Base-by-base conservation (phyloP, 2,888 invertebrate species). In the Cremastinae sp. region DNA sequence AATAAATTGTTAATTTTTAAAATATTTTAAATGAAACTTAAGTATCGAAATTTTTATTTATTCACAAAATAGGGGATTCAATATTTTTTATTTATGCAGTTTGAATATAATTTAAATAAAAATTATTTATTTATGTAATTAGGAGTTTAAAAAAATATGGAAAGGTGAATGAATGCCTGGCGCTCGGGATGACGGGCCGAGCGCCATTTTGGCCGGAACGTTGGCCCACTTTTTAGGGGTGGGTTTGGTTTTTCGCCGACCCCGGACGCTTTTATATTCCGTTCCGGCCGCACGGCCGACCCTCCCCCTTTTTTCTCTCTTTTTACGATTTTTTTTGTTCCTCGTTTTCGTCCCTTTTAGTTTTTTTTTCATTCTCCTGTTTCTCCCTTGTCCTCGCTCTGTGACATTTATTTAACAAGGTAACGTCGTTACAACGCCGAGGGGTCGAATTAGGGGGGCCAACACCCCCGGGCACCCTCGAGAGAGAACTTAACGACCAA, bases 361-460 rank as follows among this genome's bases (percentile, higher is more conserved):
- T 51, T 45, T 16, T 61, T 49, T 41, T 38, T 16, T n/a, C 47
- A 18, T 36, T 62, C 18, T 2, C 34, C 10, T 49, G 43, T 34
- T 62, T 36, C 20, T 65, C 65, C 43, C 62, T 68, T 75, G 61
- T 53, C 75, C 78, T 78, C 79, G 80, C 72, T 74, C 73, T 79
- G 79, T 82, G 84, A 87, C 87, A 85, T 87, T 87, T 87, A 85
- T 87, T 87, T 85, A 87, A 87, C 86, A 85, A 86, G 83, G 85
- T 87, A 87, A 87, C 85, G 84, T 84, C 80, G 83, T 88, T 86
- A 85, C 76, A 79, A 86, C 78, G 86, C 86, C 87, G 85, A 79
- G 64, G 79, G 78, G n/a, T n/a, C 78, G 79, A 79, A 87, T 87
- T 86, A 86, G 85, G 85, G 85, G 64, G 86, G 82, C 43, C 59